Evolutionary conservation across 2,797 vertebrate species (phyloP), one percentile per base, ranked within the genome.

Genomic region (Rhabdophis nuchalis): DNA sequence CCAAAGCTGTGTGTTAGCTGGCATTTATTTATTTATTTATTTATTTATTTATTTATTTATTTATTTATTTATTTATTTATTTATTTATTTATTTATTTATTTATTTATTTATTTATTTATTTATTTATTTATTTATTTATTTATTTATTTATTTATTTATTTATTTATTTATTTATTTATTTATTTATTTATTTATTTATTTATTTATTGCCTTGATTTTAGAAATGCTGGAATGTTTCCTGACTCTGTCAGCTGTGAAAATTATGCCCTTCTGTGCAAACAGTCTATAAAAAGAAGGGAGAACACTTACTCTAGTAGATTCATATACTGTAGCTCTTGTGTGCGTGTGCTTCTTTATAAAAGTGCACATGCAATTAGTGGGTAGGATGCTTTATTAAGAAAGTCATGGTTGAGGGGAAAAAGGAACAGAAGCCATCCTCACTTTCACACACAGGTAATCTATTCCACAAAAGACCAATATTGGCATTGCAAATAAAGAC

Each of bases 1-100:
- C 93, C 82, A 94, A 92, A 96, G 93, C 7, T 93, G 89, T 16
- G 93, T 91, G 88, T 90, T 93, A 68, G n/a, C 14, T 58, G 82
- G 46, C 16, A 14, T 18, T 92, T 90, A n/a, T n/a, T 57, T 77
- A 1, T 36, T 20, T 41, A 41, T 46, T 11, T 56, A 53, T 92
- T 53, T 36, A 5, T 85, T 89, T n/a, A n/a, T n/a, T 57, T 77
- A 1, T 36, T 20, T 41, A 41, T 46, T 11, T 56, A 53, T 92
- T 53, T 36, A 5, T 85, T 89, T n/a, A n/a, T n/a, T 57, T 77
- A 1, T 36, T 20, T 41, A 41, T 46, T 11, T 56, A 53, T 92
- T 53, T 36, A 5, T 85, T 89, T n/a, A n/a, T n/a, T 57, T 77
- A 1, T 36, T 20, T 41, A 41, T 46, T 11, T 56, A 53, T 92